Evolutionary conservation across 2,113 vertebrate genomes (phyloP).

Genomic region (Nanger granti): DNA sequence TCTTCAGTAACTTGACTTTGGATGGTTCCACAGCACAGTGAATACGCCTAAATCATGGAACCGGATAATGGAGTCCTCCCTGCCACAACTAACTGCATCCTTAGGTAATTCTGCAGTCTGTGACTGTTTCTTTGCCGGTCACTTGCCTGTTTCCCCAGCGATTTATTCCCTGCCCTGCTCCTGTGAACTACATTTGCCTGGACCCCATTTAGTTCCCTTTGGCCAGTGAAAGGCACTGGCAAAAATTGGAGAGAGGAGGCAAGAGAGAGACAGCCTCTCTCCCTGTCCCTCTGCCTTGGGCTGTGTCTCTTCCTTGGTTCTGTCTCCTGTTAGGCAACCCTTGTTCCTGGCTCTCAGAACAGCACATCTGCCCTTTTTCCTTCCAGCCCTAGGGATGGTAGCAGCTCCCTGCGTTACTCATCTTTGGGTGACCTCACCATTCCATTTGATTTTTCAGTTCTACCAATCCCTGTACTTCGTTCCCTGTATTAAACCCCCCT

Average conservation of each 20-base stretch:
- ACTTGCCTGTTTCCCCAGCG: neutral
- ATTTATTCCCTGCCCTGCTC: neutral
- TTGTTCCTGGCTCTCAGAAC: neutral
- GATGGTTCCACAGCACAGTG: neutral
- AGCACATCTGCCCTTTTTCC: neutral
- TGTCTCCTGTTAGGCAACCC: neutral
- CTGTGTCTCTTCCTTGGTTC: neutral
- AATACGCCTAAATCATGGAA: neutral
- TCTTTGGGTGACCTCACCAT: neutral
- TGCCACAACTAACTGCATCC: neutral
- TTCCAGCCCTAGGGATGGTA: neutral
- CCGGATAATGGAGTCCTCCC: neutral
- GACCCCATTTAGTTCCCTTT: neutral
- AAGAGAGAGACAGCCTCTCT: neutral
- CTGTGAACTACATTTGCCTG: neutral
- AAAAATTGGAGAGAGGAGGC: neutral
- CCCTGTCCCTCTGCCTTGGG: neutral
- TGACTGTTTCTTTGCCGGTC: neutral
- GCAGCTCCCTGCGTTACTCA: neutral
- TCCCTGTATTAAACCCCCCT: neutral
- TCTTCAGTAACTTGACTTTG: neutral
- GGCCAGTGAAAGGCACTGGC: neutral
- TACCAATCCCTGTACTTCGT: neutral
- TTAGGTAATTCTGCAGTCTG: neutral
- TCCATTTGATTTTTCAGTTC: neutral